phyloP scores from a whole-genome alignment of 2,113 vertebrate genomes.

The Sigmodon hispidus region DNA sequence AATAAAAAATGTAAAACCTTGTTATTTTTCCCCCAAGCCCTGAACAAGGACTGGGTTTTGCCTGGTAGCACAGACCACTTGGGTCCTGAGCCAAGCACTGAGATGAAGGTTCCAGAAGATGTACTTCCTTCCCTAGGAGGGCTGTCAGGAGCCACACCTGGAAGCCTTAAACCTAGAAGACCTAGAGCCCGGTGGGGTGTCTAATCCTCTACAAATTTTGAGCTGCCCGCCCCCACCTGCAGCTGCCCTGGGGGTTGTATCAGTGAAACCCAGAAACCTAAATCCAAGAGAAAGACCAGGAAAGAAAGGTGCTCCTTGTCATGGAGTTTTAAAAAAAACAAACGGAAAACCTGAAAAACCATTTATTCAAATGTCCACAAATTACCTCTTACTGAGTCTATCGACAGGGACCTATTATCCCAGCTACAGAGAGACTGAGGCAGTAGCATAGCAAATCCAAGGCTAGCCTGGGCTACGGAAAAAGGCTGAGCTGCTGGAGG shows the following conservation, averaged over 20 bases:
- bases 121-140: background rate
- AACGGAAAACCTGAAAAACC: background rate
- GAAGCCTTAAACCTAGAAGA: background rate
- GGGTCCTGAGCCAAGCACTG: slow-evolving; percentile 9
- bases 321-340: background rate
- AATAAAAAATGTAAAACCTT: background rate
- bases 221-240: background rate
- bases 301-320: background rate
- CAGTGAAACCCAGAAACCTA: background rate
- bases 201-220: background rate
- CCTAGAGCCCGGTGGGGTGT: background rate
- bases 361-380: background rate
- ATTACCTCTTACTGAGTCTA: background rate
- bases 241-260: background rate
- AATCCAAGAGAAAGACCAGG: slow-evolving; percentile 12
- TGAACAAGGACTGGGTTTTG: slow-evolving; percentile 33
- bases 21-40: background rate
- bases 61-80: slow-evolving; percentile 37
- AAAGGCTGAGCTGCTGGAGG: background rate
- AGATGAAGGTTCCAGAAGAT: slow-evolving; percentile 1
- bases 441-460: background rate
- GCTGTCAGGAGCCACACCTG: background rate
- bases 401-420: background rate
- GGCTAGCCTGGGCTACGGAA: background rate
- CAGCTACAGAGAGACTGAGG: background rate